Base-by-base conservation (phyloP, 1,140 invertebrate species). In the Ganaspis sp. region DNA sequence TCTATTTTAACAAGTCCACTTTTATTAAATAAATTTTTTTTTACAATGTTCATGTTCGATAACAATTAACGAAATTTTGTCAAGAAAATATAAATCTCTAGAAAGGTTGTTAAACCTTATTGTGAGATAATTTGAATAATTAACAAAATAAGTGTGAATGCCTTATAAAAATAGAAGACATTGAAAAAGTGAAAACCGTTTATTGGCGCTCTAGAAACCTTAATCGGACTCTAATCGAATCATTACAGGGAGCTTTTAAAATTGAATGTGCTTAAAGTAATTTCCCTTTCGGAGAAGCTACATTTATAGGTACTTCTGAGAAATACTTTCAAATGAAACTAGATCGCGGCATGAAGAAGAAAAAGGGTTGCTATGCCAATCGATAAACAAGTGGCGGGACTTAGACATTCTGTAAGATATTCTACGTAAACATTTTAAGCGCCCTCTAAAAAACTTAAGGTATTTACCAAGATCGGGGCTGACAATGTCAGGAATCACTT, bases 401-500 rank as follows among this genome's bases (percentile, higher is more conserved):
- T 64, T 64, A 23, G 4, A 64, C n/a, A 64, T 64, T 64, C 21
- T 29, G 9, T 64, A 64, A n/a, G 58, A 34, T 64, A 21, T 6
- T 9, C 23, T 23, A 5, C 0, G 58, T 34, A 64, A 64, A 64
- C 58, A 64, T n/a, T 64, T 64, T 64, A 64, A 64, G 58, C 26
- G 29, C 58, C 15, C 58, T 6, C 8, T 34, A 64, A 64, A 64
- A 64, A 64, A n/a, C 58, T 64, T 64, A 12, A 64, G 54, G 26
- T 26, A 29, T 29, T 29, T 29, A 64, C 58, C 21, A 64, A 64
- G 54, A 64, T 29, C 23, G 12, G 6, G 58, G 58, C 58, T 64
- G 58, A 64, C 23, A 64, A 29, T 64, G 58, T n/a, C 58, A 29
- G 58, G 58, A 64, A 64, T 64, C 58, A 64, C 58, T 64, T 64